Percentiles rank a stretch among this genome's conserved stretches.
phyloP scores from a whole-genome alignment of 2,888 invertebrate genomes.

The Luffia ferchaultella region DNA sequence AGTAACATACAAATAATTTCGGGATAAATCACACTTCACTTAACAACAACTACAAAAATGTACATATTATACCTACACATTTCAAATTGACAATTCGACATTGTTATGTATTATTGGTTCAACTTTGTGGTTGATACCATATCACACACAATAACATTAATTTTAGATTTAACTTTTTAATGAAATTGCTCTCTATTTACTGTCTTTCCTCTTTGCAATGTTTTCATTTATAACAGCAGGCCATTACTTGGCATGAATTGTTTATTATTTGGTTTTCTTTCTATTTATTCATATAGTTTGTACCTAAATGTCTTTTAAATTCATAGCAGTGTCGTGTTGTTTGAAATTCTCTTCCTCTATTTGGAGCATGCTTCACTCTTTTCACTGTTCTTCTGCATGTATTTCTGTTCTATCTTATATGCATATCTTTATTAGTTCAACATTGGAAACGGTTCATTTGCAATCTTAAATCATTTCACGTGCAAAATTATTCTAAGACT shows the following conservation, averaged over 20 bases:
- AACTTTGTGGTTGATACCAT: too few species aligned
- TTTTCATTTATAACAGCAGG: constrained; percentile 41
- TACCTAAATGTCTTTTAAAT: not conserved
- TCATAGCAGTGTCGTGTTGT: constrained; percentile 7
- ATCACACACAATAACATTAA: too few species aligned
- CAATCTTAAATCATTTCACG: not conserved
- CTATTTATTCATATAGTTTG: not conserved
- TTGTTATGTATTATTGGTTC: too few species aligned
- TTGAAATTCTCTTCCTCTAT: constrained; percentile 18
- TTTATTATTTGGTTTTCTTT: not conserved
- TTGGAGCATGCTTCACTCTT: constrained; percentile 34
- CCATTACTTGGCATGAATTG: constrained; percentile 22
- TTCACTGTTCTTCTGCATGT: constrained; percentile 27
- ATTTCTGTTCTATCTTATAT: constrained; percentile 16
- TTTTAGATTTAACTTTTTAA: too few species aligned
- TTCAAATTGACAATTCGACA: too few species aligned
- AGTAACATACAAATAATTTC: too few species aligned
- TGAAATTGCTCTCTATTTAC: constrained; percentile 3
- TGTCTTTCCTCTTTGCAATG: constrained; percentile 58
- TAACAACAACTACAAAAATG: too few species aligned
- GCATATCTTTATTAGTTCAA: constrained; percentile 16
- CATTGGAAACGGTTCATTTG: not conserved
- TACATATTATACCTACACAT: too few species aligned
- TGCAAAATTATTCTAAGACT: constrained; percentile 28
- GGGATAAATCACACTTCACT: too few species aligned